Conservation (phyloP, 2,113 vertebrate genomes). For the Miniopterus natalensis region DNA sequence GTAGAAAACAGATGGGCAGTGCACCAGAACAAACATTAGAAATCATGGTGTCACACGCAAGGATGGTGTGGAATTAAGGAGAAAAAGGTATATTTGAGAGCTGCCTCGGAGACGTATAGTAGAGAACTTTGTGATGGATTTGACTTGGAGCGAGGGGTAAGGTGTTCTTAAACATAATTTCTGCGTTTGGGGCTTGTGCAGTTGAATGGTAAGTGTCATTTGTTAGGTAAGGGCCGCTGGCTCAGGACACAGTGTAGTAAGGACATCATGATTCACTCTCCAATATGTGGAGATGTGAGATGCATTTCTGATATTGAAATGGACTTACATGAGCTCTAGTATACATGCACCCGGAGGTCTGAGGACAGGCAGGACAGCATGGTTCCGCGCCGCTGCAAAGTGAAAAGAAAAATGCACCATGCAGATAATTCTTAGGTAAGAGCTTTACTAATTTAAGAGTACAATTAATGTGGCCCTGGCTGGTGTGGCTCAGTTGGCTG, state of each 20-base stretch:
- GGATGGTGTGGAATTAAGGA: not conserved
- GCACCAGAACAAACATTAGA: not conserved
- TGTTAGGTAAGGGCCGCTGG: not conserved
- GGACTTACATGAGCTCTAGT: not conserved
- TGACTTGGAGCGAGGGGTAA: not conserved
- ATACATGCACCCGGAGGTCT: not conserved
- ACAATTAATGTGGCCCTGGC: not conserved
- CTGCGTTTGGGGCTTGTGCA: not conserved
- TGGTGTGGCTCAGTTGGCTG: no score
- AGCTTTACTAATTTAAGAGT: not conserved
- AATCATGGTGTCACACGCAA: not conserved
- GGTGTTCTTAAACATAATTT: not conserved
- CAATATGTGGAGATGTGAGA: not conserved
- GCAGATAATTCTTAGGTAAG: not conserved
- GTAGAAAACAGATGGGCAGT: not conserved
- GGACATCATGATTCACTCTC: not conserved
- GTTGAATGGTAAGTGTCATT: not conserved
- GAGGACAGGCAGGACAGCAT: not conserved
- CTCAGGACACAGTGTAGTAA: not conserved
- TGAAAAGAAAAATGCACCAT: not conserved
- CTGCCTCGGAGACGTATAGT: not conserved
- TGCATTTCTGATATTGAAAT: not conserved
- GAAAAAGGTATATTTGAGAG: not conserved
- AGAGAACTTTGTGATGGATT: not conserved
- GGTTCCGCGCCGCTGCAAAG: not conserved